A percentile compares a stretch with the other conserved stretches of the same genome.
Conservation (phyloP, 2,888 invertebrate genomes). For the Metalampra italica region DNA sequence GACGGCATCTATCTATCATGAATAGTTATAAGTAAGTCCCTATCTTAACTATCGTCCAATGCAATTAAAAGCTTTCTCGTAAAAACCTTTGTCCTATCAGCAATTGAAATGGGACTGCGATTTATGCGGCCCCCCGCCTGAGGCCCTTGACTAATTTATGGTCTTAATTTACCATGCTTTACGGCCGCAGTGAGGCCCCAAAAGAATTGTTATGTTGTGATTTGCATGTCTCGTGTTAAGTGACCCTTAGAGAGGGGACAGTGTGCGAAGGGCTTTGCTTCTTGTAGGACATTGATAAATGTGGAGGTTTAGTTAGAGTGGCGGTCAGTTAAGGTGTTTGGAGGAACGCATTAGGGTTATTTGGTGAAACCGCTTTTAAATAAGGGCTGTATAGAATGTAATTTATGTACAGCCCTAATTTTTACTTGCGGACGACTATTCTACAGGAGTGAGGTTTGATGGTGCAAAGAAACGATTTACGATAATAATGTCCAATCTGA, state of each 20-base stretch:
- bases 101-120: conserved; percentile 35
- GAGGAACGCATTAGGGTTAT: no score
- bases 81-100: conserved; percentile 12
- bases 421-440: no score
- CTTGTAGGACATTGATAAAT: conserved; percentile 2
- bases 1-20: no score
- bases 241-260: conserved; percentile 33
- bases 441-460: no score
- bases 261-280: conserved; percentile 14
- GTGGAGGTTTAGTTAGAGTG: neutral
- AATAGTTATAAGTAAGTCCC: no score
- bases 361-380: no score
- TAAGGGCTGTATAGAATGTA: neutral
- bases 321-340: neutral
- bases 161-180: conserved; percentile 58
- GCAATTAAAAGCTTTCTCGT: conserved; percentile 4
- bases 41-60: neutral
- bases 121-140: conserved; percentile 51
- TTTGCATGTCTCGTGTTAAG: conserved; percentile 62
- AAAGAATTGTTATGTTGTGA: conserved; percentile 62
- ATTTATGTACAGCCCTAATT: no score
- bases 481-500: no score
- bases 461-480: no score
- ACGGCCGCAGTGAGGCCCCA: conserved; percentile 24
- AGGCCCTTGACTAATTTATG: conserved; percentile 53